These are phyloP conservation scores for Erebia aethiops DNA, from an alignment of 2,888 invertebrate genomes.

Conservation along the genomic window DNA sequence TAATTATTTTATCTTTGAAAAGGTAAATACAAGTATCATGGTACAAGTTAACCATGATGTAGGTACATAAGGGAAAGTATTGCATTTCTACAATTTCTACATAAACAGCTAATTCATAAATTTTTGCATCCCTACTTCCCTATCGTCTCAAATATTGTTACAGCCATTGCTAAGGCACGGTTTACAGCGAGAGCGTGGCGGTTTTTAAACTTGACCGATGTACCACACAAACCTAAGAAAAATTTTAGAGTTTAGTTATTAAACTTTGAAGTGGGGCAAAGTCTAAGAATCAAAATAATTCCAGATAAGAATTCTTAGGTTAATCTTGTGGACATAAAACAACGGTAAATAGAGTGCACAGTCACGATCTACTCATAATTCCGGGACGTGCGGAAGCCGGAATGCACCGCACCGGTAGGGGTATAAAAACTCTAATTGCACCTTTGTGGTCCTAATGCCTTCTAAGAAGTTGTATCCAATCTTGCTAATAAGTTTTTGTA, in stretches of 20 bases:
- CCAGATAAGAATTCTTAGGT: constrained; percentile 1
- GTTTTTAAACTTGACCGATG: no score
- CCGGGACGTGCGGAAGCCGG: constrained; percentile 63
- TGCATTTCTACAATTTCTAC: no score
- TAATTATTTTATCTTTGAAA: constrained; percentile 12
- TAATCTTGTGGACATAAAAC: constrained; percentile 31
- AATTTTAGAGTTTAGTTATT: no score
- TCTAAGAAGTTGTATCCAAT: constrained; percentile 18
- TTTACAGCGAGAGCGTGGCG: no score
- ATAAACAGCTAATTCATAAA: no score
- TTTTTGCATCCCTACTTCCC: no score
- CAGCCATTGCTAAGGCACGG: no score
- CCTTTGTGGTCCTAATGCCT: constrained; percentile 48
- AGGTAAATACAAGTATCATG: no score
- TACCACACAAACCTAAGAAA: no score
- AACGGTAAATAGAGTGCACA: constrained; percentile 39
- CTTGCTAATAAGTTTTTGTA: neutral
- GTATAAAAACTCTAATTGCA: constrained; percentile 71
- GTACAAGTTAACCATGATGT: no score
- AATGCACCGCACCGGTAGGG: constrained; percentile 50
- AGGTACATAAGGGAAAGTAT: no score
- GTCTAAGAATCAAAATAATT: neutral
- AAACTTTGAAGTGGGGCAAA: neutral
- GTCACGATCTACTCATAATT: constrained; percentile 74
- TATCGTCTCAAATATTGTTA: no score